Evolutionary conservation across 2,797 vertebrate species (phyloP).

Genomic region (Enteromius treurensis): DNA sequence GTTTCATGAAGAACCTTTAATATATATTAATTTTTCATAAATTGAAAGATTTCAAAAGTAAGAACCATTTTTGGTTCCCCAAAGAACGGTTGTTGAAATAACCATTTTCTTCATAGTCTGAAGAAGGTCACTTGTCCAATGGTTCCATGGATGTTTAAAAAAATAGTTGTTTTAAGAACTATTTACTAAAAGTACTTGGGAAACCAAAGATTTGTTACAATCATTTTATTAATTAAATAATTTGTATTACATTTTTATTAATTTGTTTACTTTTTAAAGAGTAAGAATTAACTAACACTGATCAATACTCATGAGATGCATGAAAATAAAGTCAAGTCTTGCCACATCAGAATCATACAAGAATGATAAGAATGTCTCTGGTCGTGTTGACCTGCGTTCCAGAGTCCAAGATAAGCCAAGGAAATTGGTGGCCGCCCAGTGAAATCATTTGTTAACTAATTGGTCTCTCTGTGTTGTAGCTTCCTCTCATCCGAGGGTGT

Average conservation of each 20-base stretch:
- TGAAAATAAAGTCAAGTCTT: not conserved
- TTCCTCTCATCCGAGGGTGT: constrained; percentile 86
- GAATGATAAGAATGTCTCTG: not conserved
- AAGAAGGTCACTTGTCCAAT: not conserved
- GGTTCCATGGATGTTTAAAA: not conserved
- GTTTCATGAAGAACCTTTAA: not conserved
- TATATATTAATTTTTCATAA: not conserved
- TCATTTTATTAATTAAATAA: too few relatives aligned
- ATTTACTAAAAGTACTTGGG: too few relatives aligned
- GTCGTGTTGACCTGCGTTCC: not conserved
- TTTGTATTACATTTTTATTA: not conserved
- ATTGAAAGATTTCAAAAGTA: not conserved
- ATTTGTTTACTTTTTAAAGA: not conserved
- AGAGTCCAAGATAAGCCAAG: constrained; percentile 16
- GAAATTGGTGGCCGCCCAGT: constrained; percentile 15
- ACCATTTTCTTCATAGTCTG: not conserved
- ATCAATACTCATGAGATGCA: not conserved
- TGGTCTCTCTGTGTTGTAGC: constrained; percentile 75
- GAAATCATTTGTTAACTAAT: constrained; percentile 72
- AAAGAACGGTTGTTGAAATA: not conserved
- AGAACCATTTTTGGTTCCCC: not conserved
- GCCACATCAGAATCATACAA: not conserved
- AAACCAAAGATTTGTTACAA: not conserved
- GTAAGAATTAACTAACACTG: not conserved
- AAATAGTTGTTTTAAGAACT: too few relatives aligned